phyloP scores from a whole-genome alignment of 2,113 vertebrate species.

The Python bivittatus region DNA sequence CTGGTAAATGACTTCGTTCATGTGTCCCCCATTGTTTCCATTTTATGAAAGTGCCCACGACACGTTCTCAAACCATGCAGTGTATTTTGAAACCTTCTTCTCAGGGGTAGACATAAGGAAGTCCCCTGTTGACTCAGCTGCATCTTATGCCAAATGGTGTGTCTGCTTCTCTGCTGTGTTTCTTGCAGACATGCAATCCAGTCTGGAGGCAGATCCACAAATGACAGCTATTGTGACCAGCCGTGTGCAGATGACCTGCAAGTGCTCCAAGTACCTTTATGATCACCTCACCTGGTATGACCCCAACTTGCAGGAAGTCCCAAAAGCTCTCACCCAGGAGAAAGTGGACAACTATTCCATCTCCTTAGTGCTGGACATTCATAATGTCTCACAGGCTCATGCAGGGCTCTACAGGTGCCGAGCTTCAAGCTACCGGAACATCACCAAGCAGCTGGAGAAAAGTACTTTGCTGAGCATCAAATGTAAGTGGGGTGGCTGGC shows the following conservation, averaged over 20 bases:
- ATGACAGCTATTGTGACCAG: constrained; percentile 73
- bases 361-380: constrained; percentile 71
- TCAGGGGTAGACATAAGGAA: neutral
- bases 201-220: constrained; percentile 68
- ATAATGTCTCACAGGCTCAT: constrained; percentile 75
- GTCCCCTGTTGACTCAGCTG: neutral
- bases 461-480: constrained; percentile 69
- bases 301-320: constrained; percentile 64
- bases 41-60: neutral
- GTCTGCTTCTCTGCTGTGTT: neutral
- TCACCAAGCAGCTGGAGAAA: constrained; percentile 60
- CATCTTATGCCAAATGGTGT: neutral
- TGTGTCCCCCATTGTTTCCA: neutral
- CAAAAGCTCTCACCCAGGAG: constrained; percentile 12
- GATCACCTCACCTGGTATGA: constrained; percentile 78
- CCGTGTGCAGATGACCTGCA: constrained; percentile 76
- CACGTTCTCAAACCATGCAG: rapidly evolving
- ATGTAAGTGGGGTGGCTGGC: constrained; percentile 60
- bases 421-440: constrained; percentile 69
- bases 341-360: constrained; percentile 73
- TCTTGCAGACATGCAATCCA: constrained; percentile 72
- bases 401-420: constrained; percentile 76
- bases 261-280: constrained; percentile 82
- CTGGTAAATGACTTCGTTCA: neutral
- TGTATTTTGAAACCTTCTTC: constrained; percentile 1